Conservation (phyloP, 2,888 invertebrate species). For the Acleris laterana region DNA sequence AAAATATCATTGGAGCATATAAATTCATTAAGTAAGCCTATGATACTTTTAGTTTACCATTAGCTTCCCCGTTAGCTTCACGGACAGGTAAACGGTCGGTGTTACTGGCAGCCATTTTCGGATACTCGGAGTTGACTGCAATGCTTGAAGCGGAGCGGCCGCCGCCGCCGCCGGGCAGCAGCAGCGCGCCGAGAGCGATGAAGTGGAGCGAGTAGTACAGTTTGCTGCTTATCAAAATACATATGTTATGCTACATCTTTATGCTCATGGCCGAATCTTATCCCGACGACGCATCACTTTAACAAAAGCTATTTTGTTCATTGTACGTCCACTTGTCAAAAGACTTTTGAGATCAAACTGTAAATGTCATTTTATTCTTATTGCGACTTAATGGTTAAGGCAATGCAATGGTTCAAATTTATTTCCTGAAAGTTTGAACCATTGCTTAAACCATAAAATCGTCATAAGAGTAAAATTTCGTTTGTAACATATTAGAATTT, state of each 20-base stretch:
- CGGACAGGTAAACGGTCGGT: constrained; percentile 41
- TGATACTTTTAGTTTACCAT: constrained; percentile 65
- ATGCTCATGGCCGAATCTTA: no score
- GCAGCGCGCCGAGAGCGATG: constrained; percentile 73
- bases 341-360: no score
- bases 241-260: background rate
- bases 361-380: no score
- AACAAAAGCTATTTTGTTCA: no score
- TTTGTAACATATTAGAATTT: no score
- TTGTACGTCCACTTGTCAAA: no score
- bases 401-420: no score
- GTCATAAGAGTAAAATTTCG: no score
- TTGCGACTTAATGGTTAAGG: no score
- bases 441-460: no score
- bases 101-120: constrained; percentile 51
- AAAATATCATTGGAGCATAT: constrained; percentile 21
- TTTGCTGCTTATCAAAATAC: constrained; percentile 65
- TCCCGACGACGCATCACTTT: no score
- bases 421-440: no score
- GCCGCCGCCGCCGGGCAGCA: constrained; percentile 63
- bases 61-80: constrained; percentile 54
- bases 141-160: constrained; percentile 32
- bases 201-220: constrained; percentile 82
- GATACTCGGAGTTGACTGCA: constrained; percentile 47
- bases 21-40: constrained; percentile 41